Percentiles rank a stretch among this genome's conserved stretches.
Evolutionary conservation across 2,797 vertebrate species (phyloP).

Genomic region (Dicrostonyx torquatus): DNA sequence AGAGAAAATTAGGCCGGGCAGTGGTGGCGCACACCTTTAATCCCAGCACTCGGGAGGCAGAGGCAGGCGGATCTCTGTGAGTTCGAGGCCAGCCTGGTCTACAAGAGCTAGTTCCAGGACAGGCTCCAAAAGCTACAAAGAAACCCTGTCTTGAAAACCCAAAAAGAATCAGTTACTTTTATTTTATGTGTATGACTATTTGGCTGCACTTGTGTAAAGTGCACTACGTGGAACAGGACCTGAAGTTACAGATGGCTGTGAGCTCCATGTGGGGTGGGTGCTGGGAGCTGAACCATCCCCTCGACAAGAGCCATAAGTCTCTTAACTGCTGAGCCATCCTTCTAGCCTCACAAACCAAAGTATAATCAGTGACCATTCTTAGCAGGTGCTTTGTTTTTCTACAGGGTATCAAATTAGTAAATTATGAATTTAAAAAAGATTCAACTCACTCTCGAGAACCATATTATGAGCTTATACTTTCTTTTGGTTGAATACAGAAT

Average conservation of each 20-base stretch:
- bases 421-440: not conserved
- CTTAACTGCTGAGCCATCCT: not conserved
- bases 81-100: too few species aligned
- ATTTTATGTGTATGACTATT: not conserved
- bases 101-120: too few species aligned
- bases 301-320: not conserved
- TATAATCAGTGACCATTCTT: not conserved
- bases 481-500: not conserved
- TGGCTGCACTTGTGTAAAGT: too few species aligned
- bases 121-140: too few species aligned
- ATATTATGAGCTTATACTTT: constrained; percentile 36
- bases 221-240: not conserved
- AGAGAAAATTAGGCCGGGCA: not conserved
- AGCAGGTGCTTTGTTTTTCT: not conserved
- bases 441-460: constrained; percentile 6
- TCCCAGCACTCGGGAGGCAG: too few species aligned
- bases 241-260: too few species aligned
- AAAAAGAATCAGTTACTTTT: too few species aligned
- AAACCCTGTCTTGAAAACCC: too few species aligned
- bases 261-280: not conserved
- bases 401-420: not conserved
- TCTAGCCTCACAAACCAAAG: not conserved
- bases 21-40: too few species aligned
- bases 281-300: not conserved
- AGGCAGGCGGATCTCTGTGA: too few species aligned